Percentiles rank a stretch among this genome's conserved stretches.
Conservation (phyloP, 1,140 invertebrate species). For the Zaprionus tsacasi region DNA sequence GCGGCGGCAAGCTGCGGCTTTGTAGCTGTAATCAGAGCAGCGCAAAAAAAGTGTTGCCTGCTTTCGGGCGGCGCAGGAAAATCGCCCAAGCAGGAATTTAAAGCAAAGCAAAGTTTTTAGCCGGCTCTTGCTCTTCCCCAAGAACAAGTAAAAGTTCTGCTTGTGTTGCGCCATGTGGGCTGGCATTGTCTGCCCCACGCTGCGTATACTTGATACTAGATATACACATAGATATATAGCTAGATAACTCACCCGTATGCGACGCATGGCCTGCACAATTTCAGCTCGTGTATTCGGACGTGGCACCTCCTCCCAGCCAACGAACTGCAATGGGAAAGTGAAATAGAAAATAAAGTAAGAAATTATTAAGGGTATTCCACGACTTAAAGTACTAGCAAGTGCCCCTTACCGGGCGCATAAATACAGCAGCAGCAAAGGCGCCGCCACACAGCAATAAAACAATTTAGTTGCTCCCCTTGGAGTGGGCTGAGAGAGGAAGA, state of each 20-base stretch:
- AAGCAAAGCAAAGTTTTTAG: conserved; percentile 29
- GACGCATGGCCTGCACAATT: conserved; percentile 99
- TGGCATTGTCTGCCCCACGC: conserved; percentile 21
- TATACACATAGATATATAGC: too few species aligned
- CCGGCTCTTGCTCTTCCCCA: not conserved
- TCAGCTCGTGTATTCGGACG: conserved; percentile 97
- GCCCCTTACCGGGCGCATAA: conserved; percentile 19
- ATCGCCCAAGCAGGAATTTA: conserved; percentile 43
- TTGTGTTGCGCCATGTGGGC: conserved; percentile 39
- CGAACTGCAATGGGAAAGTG: conserved; percentile 91
- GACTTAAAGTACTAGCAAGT: not conserved
- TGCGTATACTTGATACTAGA: conserved; percentile 50
- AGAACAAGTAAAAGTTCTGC: conserved; percentile 26
- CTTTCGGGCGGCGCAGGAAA: conserved; percentile 29
- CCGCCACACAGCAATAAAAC: conserved; percentile 33
- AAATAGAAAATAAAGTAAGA: conserved; percentile 17
- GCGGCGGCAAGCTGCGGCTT: conserved; percentile 16
- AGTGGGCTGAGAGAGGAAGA: not conserved
- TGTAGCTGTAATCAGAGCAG: conserved; percentile 70
- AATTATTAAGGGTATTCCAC: conserved; percentile 12
- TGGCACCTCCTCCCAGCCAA: conserved; percentile 98
- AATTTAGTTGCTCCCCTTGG: conserved; percentile 31
- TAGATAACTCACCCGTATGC: conserved; percentile 93
- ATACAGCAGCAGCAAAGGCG: conserved; percentile 16
- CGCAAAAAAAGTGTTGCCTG: conserved; percentile 55